Base-by-base conservation (phyloP, 2,888 invertebrate species). In the Drepanosiphum platanoidis region DNA sequence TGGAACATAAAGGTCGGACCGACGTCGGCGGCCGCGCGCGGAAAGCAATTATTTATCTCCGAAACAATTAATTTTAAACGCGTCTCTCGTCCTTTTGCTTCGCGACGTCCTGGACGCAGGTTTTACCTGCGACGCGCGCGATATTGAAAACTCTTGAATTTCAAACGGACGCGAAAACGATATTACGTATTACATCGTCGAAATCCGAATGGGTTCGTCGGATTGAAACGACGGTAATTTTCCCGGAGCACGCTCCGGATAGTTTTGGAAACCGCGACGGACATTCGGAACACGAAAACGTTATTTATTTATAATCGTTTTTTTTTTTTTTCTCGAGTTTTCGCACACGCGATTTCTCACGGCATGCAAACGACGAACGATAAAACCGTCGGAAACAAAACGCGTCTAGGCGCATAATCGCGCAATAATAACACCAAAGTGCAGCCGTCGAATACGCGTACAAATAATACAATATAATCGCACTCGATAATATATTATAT, bases 31-130 rank as follows among this genome's bases (percentile, higher is more conserved):
- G 7, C 27, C 13, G 61, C 30, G 39, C 13, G 61, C 30, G 32
- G 11, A 64, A 30, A 64, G 30, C 42, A 13, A 64, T n/a, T n/a
- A n/a, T 64, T 36, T 64, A 61, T 61, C 77, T 39, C 61, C 30
- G 5, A 22, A 39, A 61, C 61, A 11, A 61, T 77, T 77, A 77
- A 39, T 61, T 52, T 74, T 74, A 58, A 74, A 32, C 74, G 52
- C 74, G 13, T 32, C 32, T 32, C 32, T 5, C 9, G 22, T 8
- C 27, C 18, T 46, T 46, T 46, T 22, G 22, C 1, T 72, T 7
- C 8, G 18, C 9, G 30, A 42, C 42, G 11, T 46, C 42, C 30
- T 72, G 72, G 46, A 32, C 18, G n/a, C n/a, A n/a, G 15, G 72
- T 22, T 46, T 30, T 72, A 46, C 22, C 32, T 30, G 11, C 46